Evolutionary conservation across 2,113 vertebrate genomes (phyloP).

Genomic region (Ornithorhynchus anatinus): DNA sequence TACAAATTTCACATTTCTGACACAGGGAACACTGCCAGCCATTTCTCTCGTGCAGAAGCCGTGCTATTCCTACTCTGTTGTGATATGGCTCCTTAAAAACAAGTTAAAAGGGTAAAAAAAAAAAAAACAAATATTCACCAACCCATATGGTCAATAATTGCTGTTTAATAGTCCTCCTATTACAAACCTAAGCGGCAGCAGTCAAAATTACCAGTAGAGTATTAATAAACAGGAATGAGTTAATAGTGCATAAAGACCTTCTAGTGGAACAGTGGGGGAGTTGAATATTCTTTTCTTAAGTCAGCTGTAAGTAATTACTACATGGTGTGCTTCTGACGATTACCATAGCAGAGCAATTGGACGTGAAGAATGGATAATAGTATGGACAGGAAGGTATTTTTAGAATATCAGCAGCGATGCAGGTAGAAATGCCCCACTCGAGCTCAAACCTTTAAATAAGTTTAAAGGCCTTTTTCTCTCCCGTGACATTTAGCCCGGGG

Average conservation of each 20-base stretch:
- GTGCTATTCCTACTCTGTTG: slow-evolving; percentile 50
- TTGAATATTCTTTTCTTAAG: slow-evolving; percentile 98
- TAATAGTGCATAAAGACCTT: slow-evolving; percentile 99
- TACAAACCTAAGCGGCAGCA: slow-evolving; percentile 89
- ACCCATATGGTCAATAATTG: slow-evolving; percentile 86
- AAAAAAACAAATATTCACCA: slow-evolving; percentile 74
- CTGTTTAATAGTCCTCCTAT: slow-evolving; percentile 86
- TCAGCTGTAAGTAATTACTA: slow-evolving; percentile 99
- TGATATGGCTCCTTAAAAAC: slow-evolving; percentile 63
- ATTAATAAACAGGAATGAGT: slow-evolving; percentile 99
- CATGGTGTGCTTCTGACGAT: slow-evolving; percentile 97
- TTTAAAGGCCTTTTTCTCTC: slow-evolving; percentile 64
- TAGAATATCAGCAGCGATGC: slow-evolving; percentile 82
- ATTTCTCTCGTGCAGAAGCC: slow-evolving; percentile 63
- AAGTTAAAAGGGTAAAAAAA: slow-evolving; percentile 45
- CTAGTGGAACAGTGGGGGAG: slow-evolving; percentile 93
- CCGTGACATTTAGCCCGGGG: slow-evolving; percentile 67
- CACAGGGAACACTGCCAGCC: slow-evolving; percentile 56
- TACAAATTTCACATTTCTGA: slow-evolving; percentile 51
- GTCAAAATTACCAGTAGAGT: slow-evolving; percentile 92
- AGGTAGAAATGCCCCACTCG: slow-evolving; percentile 80
- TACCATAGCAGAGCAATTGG: slow-evolving; percentile 99
- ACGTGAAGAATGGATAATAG: slow-evolving; percentile 99
- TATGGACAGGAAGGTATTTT: slow-evolving; percentile 94
- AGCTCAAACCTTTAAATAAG: slow-evolving; percentile 74